Percentiles rank a stretch among this genome's conserved stretches.
Conservation (phyloP, 2,113 vertebrate species). For the Istiophorus platypterus region DNA sequence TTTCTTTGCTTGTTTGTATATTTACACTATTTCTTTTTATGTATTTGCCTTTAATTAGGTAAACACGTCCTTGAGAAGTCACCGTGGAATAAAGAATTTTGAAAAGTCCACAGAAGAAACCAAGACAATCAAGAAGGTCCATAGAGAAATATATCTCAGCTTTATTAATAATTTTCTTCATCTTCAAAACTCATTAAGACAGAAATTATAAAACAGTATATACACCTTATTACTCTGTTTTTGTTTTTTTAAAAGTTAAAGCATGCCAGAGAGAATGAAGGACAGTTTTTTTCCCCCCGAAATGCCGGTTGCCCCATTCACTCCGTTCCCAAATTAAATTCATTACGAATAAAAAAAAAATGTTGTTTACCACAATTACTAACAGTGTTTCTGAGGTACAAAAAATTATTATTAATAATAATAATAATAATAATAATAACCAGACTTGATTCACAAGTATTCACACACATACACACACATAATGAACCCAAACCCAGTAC, state of each 20-base stretch:
- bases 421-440: background rate
- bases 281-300: conserved; percentile 42
- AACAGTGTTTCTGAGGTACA: conserved; percentile 68
- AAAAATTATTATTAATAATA: conserved; percentile 30
- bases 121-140: conserved; percentile 20
- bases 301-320: conserved; percentile 10
- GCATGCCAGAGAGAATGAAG: conserved; percentile 66
- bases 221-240: conserved; percentile 65
- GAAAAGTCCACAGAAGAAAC: background rate
- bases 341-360: conserved; percentile 26
- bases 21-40: too few species aligned
- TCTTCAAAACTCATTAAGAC: conserved; percentile 79
- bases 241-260: conserved; percentile 61
- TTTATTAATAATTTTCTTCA: conserved; percentile 81
- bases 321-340: conserved; percentile 58
- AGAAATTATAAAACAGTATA: conserved; percentile 82
- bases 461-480: conserved; percentile 13
- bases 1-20: too few species aligned
- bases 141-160: conserved; percentile 80
- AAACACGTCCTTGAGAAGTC: too few species aligned
- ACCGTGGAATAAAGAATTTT: too few species aligned
- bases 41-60: too few species aligned
- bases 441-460: conserved; percentile 2
- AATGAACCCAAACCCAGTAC: conserved; percentile 31
- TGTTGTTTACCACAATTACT: conserved; percentile 49